These are phyloP conservation scores for Pteropus rufus DNA, from an alignment of 2,797 vertebrate species.

Conservation along the genomic window DNA sequence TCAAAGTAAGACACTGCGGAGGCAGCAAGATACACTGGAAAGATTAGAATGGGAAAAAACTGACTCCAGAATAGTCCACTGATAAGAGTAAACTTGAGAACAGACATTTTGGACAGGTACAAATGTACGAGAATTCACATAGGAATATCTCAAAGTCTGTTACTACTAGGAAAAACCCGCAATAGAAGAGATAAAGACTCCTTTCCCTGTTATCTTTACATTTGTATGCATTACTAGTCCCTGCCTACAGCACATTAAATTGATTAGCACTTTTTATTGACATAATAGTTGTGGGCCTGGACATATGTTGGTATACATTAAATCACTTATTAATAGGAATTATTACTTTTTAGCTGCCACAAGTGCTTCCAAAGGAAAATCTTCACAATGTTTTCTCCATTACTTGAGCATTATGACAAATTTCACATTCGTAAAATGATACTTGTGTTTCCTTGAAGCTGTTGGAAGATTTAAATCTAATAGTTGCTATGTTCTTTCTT, in stretches of 20 bases:
- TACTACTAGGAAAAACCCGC: not conserved
- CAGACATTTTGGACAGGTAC: slow-evolving; percentile 31
- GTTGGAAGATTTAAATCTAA: slow-evolving; percentile 66
- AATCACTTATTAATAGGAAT: slow-evolving; percentile 80
- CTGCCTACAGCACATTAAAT: slow-evolving; percentile 69
- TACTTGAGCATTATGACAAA: slow-evolving; percentile 73
- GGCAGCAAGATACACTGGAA: not conserved
- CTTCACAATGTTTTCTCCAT: slow-evolving; percentile 57
- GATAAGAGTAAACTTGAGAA: slow-evolving; percentile 39
- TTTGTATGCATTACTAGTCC: slow-evolving; percentile 69
- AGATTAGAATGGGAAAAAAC: not conserved
- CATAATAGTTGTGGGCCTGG: slow-evolving; percentile 75
- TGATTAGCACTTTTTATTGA: slow-evolving; percentile 80
- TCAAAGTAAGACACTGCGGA: slow-evolving; percentile 23
- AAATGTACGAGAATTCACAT: slow-evolving; percentile 45
- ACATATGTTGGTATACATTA: slow-evolving; percentile 74
- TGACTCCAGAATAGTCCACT: not conserved
- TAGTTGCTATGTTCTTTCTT: slow-evolving; percentile 39
- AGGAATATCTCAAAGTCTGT: not conserved
- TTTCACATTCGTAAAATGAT: slow-evolving; percentile 68
- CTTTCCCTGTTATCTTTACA: slow-evolving; percentile 34
- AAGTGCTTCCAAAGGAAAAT: slow-evolving; percentile 68
- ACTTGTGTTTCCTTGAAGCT: slow-evolving; percentile 61
- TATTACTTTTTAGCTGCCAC: slow-evolving; percentile 71
- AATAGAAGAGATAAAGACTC: not conserved